Evolutionary conservation across 2,113 vertebrate genomes (phyloP).

Genomic region (Colossoma macropomum): DNA sequence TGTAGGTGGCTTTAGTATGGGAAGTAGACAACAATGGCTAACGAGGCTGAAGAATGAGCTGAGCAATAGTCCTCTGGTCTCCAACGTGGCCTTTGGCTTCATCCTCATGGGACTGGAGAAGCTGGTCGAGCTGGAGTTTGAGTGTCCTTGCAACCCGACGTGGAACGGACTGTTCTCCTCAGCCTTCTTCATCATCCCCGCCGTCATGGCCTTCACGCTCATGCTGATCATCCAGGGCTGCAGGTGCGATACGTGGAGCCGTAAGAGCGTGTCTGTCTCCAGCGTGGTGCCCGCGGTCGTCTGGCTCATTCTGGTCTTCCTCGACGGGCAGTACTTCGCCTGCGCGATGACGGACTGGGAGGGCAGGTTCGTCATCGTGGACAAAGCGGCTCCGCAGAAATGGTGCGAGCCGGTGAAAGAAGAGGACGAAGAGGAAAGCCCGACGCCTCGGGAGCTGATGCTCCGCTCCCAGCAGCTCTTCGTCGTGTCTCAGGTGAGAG

Average conservation of each 20-base stretch:
- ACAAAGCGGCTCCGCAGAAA: conserved; percentile 77
- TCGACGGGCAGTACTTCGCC: conserved; percentile 78
- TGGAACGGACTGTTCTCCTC: conserved; percentile 76
- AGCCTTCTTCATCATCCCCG: conserved; percentile 79
- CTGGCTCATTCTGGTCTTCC: conserved; percentile 78
- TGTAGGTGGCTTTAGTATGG: conserved; percentile 74
- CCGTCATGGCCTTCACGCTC: conserved; percentile 75
- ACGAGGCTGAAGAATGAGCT: conserved; percentile 79
- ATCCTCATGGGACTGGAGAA: conserved; percentile 81
- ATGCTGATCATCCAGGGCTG: conserved; percentile 79
- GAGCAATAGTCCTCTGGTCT: conserved; percentile 77
- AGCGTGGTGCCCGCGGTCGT: conserved; percentile 74
- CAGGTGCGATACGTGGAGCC: conserved; percentile 71
- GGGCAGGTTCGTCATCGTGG: conserved; percentile 75
- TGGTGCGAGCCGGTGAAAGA: conserved; percentile 77
- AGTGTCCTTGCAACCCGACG: conserved; percentile 77
- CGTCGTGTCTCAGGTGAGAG: conserved; percentile 77
- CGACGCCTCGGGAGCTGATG: conserved; percentile 72
- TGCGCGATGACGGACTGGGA: conserved; percentile 79
- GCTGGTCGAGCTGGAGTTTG: conserved; percentile 78
- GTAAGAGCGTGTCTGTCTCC: conserved; percentile 68
- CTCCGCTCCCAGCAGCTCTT: conserved; percentile 75
- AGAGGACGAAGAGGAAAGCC: conserved; percentile 57
- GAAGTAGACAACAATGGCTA: conserved; percentile 79
- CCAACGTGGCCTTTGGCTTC: conserved; percentile 78